These are phyloP conservation scores for Chelonus insularis DNA, from an alignment of 1,140 invertebrate genomes.

Conservation along the genomic window DNA sequence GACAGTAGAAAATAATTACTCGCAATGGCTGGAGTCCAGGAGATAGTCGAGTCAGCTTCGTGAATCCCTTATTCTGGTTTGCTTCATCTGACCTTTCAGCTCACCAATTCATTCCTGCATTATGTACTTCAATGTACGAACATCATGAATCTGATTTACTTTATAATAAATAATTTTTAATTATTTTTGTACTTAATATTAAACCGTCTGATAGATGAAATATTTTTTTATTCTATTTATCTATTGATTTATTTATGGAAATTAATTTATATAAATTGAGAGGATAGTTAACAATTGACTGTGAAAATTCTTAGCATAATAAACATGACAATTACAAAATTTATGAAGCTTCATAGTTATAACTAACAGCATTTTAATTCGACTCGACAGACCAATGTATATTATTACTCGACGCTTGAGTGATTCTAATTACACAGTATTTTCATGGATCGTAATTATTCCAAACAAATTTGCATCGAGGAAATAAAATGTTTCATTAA, in stretches of 20 bases:
- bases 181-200: too few relatives aligned
- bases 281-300: too few relatives aligned
- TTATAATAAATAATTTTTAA: too few relatives aligned
- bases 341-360: background rate
- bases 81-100: background rate
- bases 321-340: background rate
- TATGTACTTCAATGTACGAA: too few relatives aligned
- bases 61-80: slow-evolving; percentile 30
- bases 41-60: slow-evolving; percentile 31
- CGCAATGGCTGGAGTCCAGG: slow-evolving; percentile 30
- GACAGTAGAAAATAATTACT: slow-evolving; percentile 36
- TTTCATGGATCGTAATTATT: background rate
- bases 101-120: background rate
- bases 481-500: background rate
- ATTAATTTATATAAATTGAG: too few relatives aligned
- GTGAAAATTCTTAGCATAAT: slow-evolving; percentile 1
- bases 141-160: too few relatives aligned
- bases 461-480: background rate
- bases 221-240: too few relatives aligned
- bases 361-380: background rate
- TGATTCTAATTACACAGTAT: background rate
- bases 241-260: too few relatives aligned
- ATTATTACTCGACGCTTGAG: background rate
- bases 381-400: background rate
- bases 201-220: too few relatives aligned